These are phyloP conservation scores for Sinotaia quadrata DNA, from an alignment of 2,888 invertebrate genomes.

Conservation along the genomic window DNA sequence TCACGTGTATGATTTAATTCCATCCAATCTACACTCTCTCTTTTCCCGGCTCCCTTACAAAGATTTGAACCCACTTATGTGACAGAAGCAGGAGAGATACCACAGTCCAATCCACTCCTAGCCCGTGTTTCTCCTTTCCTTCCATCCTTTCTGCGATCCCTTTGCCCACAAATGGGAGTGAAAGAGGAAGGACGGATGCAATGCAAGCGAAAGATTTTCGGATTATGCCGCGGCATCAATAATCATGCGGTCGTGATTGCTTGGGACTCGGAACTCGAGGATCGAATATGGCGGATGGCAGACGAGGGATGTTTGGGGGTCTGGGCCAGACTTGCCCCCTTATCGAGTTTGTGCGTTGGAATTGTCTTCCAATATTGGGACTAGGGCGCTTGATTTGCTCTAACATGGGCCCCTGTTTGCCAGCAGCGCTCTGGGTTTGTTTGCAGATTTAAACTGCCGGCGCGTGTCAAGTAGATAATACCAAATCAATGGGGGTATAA, in stretches of 20 bases:
- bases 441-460: slow-evolving; percentile 15
- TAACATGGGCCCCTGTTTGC: slow-evolving; percentile 11
- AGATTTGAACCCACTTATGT: neutral
- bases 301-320: neutral
- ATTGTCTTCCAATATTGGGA: slow-evolving; percentile 22
- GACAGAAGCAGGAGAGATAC: neutral
- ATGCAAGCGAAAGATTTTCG: neutral
- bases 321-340: neutral
- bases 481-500: slow-evolving; percentile 13
- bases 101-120: neutral
- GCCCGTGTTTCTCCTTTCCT: neutral
- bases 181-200: neutral
- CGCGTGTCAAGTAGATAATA: slow-evolving; percentile 22
- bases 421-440: neutral
- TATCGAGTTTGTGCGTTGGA: slow-evolving; percentile 13
- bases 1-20: too few relatives aligned
- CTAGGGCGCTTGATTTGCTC: slow-evolving; percentile 14
- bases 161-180: neutral
- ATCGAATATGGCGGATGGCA: neutral
- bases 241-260: neutral
- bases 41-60: neutral
- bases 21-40: neutral
- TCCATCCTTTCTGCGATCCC: neutral
- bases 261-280: neutral
- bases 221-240: neutral